Base-by-base conservation (phyloP, 2,113 vertebrate genomes). In the Zosterops borbonicus region DNA sequence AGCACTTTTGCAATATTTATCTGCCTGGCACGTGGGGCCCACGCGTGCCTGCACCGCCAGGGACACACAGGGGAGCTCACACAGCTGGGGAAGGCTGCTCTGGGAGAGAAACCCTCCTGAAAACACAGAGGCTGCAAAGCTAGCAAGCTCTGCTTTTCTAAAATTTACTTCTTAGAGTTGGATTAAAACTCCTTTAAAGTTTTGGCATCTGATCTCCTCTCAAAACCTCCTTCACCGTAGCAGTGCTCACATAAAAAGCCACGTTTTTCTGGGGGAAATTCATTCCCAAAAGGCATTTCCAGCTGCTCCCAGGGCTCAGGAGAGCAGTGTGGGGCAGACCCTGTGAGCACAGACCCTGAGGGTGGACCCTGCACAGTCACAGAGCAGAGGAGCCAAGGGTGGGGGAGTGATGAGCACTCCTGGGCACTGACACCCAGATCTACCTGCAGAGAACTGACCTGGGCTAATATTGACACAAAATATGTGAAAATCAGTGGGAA, bases 391-490 rank as follows among this genome's bases (percentile, higher is more conserved):
- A 55, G 3, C 25, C 37, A 2, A 3, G 67, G 12, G 73, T 64
- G 27, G 8, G 0, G 29, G 33, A 1, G 1, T 0, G 24, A 9
- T 12, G 29, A 0, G 44, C 11, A 47, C 55, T 42, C 25, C 68
- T 29, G 63, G 56, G 84, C 87, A 47, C 21, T 1, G 27, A 3
- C 15, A 3, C 0, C 6, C 60, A 50, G 20, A 9, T 12, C 73
- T 4, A 1, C 39, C 79, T 10, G 47, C 2, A 71, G 49, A 42
- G 50, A 37, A 6, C 1, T 2, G 8, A 49, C 31, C 15, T 22
- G 47, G 18, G 1, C 23, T 53, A 3, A 41, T 5, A 58, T 5
- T 20, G 31, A 53, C 41, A 10, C 77, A 44, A 44, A 81, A 53
- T 0, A 6, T 2, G 35, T 13, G 23, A 33, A 59, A 52, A 35